Evolutionary conservation across 2,113 vertebrate genomes (phyloP).

Genomic region (Australoheros scitulus): DNA sequence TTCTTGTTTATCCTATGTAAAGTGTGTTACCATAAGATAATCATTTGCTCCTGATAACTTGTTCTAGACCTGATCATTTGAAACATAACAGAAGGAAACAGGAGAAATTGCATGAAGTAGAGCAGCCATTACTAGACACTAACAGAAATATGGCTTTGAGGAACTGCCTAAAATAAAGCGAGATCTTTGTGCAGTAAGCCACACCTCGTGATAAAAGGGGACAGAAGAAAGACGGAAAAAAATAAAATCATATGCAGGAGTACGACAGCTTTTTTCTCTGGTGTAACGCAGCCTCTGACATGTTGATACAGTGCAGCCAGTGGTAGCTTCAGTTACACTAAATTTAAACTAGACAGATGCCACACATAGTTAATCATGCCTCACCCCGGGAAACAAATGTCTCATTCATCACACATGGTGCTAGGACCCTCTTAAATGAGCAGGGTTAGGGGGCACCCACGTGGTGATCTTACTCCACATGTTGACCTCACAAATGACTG

Average conservation of each 20-base stretch:
- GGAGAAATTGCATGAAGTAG: slow-evolving; percentile 17
- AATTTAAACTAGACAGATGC: slow-evolving; percentile 88
- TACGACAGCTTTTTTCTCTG: slow-evolving; percentile 72
- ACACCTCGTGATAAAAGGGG: slow-evolving; percentile 31
- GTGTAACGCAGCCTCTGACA: slow-evolving; percentile 68
- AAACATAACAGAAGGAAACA: slow-evolving; percentile 9
- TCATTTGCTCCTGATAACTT: neutral
- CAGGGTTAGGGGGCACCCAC: slow-evolving; percentile 64
- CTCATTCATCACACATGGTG: slow-evolving; percentile 72
- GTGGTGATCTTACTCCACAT: slow-evolving; percentile 56
- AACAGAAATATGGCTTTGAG: slow-evolving; percentile 44
- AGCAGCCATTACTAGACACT: slow-evolving; percentile 41
- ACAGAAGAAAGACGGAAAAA: slow-evolving; percentile 35
- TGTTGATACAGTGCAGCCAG: slow-evolving; percentile 78
- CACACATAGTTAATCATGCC: slow-evolving; percentile 83
- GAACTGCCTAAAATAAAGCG: slow-evolving; percentile 55
- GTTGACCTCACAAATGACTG: slow-evolving; percentile 52
- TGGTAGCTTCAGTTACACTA: slow-evolving; percentile 84
- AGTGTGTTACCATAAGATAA: neutral
- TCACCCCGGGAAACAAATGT: slow-evolving; percentile 80
- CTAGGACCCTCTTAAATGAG: slow-evolving; percentile 61
- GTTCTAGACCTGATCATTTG: neutral
- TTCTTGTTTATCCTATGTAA: neutral
- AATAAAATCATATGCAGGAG: slow-evolving; percentile 57
- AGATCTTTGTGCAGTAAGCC: slow-evolving; percentile 29